Evolutionary conservation across 2,797 vertebrate species (phyloP).

Genomic region (Xerus rutilus): DNA sequence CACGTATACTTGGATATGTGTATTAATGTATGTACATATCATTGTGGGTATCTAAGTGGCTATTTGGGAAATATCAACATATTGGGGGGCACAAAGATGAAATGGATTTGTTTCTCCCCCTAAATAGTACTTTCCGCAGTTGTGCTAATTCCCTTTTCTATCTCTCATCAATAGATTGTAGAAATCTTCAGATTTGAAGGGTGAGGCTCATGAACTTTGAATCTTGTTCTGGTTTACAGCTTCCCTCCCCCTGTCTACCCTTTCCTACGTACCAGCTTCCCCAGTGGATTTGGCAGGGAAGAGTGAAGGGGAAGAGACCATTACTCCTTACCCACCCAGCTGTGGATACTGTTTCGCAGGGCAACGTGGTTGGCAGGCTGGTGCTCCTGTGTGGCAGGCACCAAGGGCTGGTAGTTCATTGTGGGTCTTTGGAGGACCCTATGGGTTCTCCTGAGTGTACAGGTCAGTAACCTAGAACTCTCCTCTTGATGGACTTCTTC

Average conservation of each 20-base stretch:
- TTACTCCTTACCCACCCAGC: not conserved
- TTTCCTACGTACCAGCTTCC: not conserved
- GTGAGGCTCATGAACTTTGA: not conserved
- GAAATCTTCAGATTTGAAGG: not conserved
- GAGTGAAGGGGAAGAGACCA: not conserved
- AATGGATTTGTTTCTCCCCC: not conserved
- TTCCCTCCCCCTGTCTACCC: not conserved
- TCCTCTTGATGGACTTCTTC: not conserved
- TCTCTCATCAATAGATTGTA: not conserved
- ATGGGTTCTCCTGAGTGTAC: not conserved
- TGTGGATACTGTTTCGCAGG: not conserved
- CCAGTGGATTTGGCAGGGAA: not conserved
- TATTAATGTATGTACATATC: not conserved
- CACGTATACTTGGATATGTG: too few relatives aligned
- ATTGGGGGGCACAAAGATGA: not conserved
- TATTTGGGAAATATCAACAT: not conserved
- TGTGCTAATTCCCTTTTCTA: not conserved
- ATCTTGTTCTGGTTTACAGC: not conserved
- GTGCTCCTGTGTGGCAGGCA: not conserved
- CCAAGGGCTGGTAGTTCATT: not conserved
- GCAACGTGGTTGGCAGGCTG: too few relatives aligned
- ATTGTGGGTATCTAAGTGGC: not conserved
- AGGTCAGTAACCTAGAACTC: not conserved
- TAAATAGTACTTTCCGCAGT: not conserved
- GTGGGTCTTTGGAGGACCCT: not conserved